Base-by-base conservation (phyloP, 2,888 invertebrate species). In the Elaeidobius kamerunicus region DNA sequence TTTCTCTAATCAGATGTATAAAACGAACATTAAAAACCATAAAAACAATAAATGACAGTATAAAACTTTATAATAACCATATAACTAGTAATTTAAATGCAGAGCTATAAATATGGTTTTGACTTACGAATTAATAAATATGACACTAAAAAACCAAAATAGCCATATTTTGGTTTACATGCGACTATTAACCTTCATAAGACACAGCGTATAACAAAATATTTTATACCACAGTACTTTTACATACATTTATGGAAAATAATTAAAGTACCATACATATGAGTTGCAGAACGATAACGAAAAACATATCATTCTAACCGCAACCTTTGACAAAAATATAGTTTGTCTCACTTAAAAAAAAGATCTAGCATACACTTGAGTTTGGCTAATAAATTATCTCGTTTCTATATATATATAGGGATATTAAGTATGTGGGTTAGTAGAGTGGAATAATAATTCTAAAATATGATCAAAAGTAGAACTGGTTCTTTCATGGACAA, bases 1-100 rank as follows among this genome's bases (percentile, higher is more conserved):
- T 39, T 30, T 47, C 32, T 49, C 35, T 52, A 46, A 52, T 52
- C 41, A 45, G 19, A 46, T 38, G 46, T 52, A 45, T 52, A 52
- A 52, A 52, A 52, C 30, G 42, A 52, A 46, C 30, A 41, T 52
- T 46, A 20, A 14, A 16, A 46, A 40, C 35, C 32, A 39, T 41
- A 52, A 46, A 52, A 52, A 52, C 16, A 52, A 48, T 46, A 44
- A 47, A 32, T 30, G 20, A 47, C 39, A 40, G 40, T 52, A 45
- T 41, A 51, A 43, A 43, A 43, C 12, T 32, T 19, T 43, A 32
- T 43, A 43, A 18, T 43, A 23, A 6, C 4, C n/a, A 19, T 43
- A 43, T 30, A 43, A n/a, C n/a, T 17, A 16, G 42, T 43, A 43
- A 12, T 43, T 34, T 32, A 34, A 43, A 43, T 43, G 32, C 43